phyloP scores from a whole-genome alignment of 2,797 vertebrate genomes.

The Austrolebias charrua region DNA sequence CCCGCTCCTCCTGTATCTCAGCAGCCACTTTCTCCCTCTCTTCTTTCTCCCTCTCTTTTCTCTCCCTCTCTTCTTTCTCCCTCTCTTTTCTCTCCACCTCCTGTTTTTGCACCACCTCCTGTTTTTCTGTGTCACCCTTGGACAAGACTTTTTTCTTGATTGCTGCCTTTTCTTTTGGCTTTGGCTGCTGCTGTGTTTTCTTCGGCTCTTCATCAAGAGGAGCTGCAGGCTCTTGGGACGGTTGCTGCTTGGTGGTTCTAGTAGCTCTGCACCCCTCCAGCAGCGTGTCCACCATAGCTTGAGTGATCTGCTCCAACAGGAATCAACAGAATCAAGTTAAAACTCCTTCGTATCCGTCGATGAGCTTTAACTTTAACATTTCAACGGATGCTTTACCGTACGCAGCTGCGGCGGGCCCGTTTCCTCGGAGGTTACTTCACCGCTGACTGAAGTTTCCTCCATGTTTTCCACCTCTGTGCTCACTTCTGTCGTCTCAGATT shows the following conservation, averaged over 20 bases:
- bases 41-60: conserved; percentile 19
- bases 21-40: conserved; percentile 19
- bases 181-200: background rate
- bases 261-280: conserved; percentile 54
- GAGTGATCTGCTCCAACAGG: conserved; percentile 48
- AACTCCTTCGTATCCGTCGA: background rate
- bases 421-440: conserved; percentile 6
- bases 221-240: background rate
- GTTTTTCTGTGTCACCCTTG: conserved; percentile 11
- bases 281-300: conserved; percentile 49
- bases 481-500: conserved; percentile 15
- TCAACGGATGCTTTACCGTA: conserved; percentile 38
- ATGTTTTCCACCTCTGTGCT: background rate
- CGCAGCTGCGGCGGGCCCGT: conserved; percentile 14
- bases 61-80: conserved; percentile 16
- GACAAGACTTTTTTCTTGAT: conserved; percentile 11
- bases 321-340: background rate
- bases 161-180: background rate
- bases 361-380: accelerated
- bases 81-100: conserved; percentile 1
- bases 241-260: conserved; percentile 2
- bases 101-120: conserved; percentile 4
- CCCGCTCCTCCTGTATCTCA: conserved; percentile 24
- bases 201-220: background rate
- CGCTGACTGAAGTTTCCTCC: background rate